Conservation (phyloP, 2,113 vertebrate species). For the Cathartes aura region DNA sequence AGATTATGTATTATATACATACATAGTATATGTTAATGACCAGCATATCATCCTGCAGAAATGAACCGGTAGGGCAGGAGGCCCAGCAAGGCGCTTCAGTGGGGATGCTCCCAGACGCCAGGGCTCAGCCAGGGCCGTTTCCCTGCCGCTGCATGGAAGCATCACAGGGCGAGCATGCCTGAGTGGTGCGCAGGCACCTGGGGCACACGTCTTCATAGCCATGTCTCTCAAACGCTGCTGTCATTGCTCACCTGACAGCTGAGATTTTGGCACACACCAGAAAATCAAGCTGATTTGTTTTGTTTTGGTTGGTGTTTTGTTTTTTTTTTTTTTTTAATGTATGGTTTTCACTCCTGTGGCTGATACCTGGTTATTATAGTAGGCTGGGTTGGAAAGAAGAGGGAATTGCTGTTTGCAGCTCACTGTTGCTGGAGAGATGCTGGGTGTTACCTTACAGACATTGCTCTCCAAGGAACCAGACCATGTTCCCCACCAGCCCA, state of each 20-base stretch:
- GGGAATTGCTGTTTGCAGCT: background rate
- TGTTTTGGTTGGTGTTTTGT: fast-evolving
- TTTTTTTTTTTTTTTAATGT: background rate
- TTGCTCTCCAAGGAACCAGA: slow-evolving; percentile 36
- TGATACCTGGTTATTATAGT: background rate
- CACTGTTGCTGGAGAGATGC: background rate
- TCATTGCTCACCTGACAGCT: background rate
- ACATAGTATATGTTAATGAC: background rate
- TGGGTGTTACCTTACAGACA: slow-evolving; percentile 35
- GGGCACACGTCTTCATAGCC: no score
- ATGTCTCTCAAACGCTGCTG: background rate
- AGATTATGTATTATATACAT: no score
- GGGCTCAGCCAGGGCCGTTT: background rate
- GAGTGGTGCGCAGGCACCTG: background rate
- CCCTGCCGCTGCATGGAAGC: fast-evolving
- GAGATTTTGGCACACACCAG: background rate
- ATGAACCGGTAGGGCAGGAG: background rate
- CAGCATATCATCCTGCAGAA: background rate
- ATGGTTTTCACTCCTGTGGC: background rate
- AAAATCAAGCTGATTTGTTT: background rate
- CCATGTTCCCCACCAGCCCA: background rate
- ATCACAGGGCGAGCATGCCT: fast-evolving
- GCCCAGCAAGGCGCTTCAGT: fast-evolving
- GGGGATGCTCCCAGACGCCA: background rate
- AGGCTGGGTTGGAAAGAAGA: background rate